Evolutionary conservation across 2,797 vertebrate genomes (phyloP), one percentile per base, ranked within the genome.

Genomic region (Schizopygopsis malacanthus): DNA sequence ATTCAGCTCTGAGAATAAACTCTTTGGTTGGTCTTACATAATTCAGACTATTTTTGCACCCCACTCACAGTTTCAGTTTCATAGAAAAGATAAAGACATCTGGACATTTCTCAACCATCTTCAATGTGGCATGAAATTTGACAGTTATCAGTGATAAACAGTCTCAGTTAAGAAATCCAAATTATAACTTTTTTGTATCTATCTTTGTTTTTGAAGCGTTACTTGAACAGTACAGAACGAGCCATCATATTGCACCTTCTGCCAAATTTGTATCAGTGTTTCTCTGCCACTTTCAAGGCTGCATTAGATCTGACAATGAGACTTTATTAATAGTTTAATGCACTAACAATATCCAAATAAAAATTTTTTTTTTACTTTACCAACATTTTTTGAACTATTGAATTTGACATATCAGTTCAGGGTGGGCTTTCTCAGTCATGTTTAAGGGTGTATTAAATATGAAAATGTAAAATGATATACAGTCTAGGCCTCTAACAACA

Each of bases 1-100:
- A 59, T 33, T 67, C 20, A 50, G 43, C 28, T 65, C 82, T 67
- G 1, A 77, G 73, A 56, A 84, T 69, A 43, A 84, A 77, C 33
- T 54, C 45, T 84, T 77, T 77, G 22, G 28, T 52, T 41, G 33
- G 1, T 54, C 33, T 67, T 54, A 52, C 7, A 0, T 67, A 77
- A 65, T 20, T 6, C 13, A 0, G 13, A 18, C 59, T 76, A 41
- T 78, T 77, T 75, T 77, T 76, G 18, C 10, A 0, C 71, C 37
- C 56, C 7, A n/a, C 71, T 75, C 41, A 22, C 20, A 18, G 25
- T 65, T 45, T 9, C 39, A 25, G 7, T 54, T 77, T 69, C 25
- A 72, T 16, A 54, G 15, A 56, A 80, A 75, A 45, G 45, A 81
- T 69, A 69, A 81, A n/a, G 18, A 75, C 41, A 50, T 65, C 33